phyloP scores from a whole-genome alignment of 2,113 vertebrate species.

The Phalacrocorax aristotelis region DNA sequence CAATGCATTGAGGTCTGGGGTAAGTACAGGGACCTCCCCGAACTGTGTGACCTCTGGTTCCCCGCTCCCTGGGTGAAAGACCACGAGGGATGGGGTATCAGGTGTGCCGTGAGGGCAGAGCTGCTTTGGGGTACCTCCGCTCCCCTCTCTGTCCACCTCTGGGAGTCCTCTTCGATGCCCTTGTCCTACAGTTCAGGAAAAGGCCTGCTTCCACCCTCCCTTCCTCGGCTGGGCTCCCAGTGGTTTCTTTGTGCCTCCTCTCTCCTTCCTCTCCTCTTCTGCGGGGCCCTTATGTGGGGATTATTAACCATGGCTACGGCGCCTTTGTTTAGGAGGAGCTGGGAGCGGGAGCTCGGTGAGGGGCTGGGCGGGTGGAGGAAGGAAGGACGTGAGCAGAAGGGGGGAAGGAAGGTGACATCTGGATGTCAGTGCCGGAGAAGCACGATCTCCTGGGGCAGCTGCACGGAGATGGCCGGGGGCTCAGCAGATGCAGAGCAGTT shows the following conservation, averaged over 20 bases:
- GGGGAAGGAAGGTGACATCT: conserved; percentile 49
- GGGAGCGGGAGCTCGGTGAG: background rate
- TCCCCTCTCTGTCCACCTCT: accelerated
- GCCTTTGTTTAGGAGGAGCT: conserved; percentile 49
- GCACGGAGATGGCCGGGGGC: accelerated
- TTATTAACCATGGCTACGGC: conserved; percentile 66
- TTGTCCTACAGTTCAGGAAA: background rate
- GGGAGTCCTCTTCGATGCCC: accelerated
- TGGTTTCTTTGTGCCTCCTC: background rate
- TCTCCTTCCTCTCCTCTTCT: conserved; percentile 1
- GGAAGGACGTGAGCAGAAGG: conserved; percentile 5
- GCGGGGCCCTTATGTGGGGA: conserved; percentile 22
- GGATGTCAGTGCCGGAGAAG: background rate
- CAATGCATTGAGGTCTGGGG: accelerated
- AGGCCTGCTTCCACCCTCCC: background rate
- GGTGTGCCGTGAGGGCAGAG: background rate
- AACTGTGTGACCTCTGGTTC: background rate
- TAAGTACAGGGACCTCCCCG: background rate
- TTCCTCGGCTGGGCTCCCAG: background rate
- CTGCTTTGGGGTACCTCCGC: background rate
- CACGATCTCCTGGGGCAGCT: accelerated
- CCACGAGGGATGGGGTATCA: background rate
- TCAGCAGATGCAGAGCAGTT: background rate
- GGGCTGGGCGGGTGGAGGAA: background rate
- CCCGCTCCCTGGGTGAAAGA: background rate